Evolutionary conservation across 2,113 vertebrate genomes (phyloP).

Genomic region (Esox niger): DNA sequence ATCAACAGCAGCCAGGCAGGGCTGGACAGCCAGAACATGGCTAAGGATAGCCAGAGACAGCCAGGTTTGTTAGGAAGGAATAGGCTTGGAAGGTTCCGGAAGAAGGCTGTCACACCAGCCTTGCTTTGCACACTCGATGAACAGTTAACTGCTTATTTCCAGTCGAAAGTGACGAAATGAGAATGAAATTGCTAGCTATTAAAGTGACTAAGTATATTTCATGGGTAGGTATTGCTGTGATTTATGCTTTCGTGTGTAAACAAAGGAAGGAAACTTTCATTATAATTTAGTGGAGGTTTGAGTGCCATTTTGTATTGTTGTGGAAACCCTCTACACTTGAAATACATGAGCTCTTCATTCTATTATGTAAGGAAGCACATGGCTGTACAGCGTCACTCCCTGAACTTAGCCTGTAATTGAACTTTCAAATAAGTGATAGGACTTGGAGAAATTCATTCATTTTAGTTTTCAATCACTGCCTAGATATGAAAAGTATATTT

Average conservation of each 20-base stretch:
- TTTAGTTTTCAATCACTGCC: not conserved
- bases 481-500: not conserved
- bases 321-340: not conserved
- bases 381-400: not conserved
- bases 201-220: no score
- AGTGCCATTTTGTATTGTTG: not conserved
- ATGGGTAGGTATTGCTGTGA: not conserved
- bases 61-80: not conserved
- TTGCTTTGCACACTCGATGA: not conserved
- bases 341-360: no score
- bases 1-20: slow-evolving; percentile 23
- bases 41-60: not conserved
- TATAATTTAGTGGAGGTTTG: not conserved
- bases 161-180: not conserved
- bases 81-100: not conserved
- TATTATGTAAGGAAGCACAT: not conserved
- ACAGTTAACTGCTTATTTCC: not conserved
- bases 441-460: not conserved
- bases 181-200: no score
- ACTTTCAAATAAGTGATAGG: not conserved
- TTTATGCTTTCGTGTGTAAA: not conserved
- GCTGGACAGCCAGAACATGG: slow-evolving; percentile 11
- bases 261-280: not conserved
- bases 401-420: not conserved
- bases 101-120: not conserved